phyloP scores from a whole-genome alignment of 2,113 vertebrate species.

The Lates calcarifer region DNA sequence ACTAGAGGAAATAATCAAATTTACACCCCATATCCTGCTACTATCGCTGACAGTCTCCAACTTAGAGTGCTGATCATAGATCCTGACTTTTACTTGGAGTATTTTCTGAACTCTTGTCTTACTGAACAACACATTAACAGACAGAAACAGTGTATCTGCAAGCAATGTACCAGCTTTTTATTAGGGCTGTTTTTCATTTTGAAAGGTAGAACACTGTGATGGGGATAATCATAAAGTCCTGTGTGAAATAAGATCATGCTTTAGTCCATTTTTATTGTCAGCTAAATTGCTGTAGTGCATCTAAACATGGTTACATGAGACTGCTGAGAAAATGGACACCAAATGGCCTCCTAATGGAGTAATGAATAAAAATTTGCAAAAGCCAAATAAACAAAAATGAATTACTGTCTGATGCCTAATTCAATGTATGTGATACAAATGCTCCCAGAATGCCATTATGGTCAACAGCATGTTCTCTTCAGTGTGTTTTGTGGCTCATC shows the following conservation, averaged over 20 bases:
- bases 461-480: slow-evolving; percentile 37
- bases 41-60: neutral
- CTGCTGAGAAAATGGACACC: slow-evolving; percentile 51
- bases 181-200: slow-evolving; percentile 14
- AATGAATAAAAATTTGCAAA: slow-evolving; percentile 62
- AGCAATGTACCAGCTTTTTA: slow-evolving; percentile 3
- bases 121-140: slow-evolving; percentile 4
- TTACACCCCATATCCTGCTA: neutral
- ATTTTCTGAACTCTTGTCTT: neutral
- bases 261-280: slow-evolving; percentile 36
- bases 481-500: slow-evolving; percentile 18
- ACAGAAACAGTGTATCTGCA: neutral
- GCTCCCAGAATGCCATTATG: slow-evolving; percentile 49
- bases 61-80: neutral
- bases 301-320: slow-evolving; percentile 33
- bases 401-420: slow-evolving; percentile 38
- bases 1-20: neutral
- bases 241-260: slow-evolving; percentile 49
- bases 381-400: slow-evolving; percentile 60
- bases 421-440: slow-evolving; percentile 37
- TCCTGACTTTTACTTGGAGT: neutral
- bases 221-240: slow-evolving; percentile 31
- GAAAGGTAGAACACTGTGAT: slow-evolving; percentile 26
- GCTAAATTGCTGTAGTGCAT: slow-evolving; percentile 42
- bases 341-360: slow-evolving; percentile 34